These are phyloP conservation scores for Drosophila rubida DNA, from an alignment of 2,888 invertebrate genomes.

Conservation along the genomic window DNA sequence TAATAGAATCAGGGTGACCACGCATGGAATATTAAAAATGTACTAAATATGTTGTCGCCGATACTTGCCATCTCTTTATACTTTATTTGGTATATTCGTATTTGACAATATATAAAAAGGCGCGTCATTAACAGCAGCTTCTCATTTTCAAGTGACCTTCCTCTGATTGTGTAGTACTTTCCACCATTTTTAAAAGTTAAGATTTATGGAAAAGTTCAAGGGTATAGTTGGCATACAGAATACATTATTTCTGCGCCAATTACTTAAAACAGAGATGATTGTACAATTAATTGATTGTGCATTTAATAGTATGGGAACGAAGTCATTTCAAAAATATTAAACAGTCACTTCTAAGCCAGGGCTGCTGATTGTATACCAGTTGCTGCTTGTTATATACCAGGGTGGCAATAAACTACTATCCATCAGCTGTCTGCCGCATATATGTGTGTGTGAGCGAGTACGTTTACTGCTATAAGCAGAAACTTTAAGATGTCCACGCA, in stretches of 20 bases:
- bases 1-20: background rate
- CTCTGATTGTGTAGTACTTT: no score
- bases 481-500: constrained; percentile 66
- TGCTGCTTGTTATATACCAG: background rate
- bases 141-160: no score
- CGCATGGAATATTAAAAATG: background rate
- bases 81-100: background rate
- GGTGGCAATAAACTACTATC: background rate
- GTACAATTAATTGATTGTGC: no score
- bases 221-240: no score
- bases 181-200: no score
- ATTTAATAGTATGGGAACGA: no score
- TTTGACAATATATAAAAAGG: background rate
- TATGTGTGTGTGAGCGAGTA: background rate
- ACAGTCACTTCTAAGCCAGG: background rate
- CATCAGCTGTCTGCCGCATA: background rate
- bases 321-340: background rate
- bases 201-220: no score
- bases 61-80: background rate
- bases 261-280: no score
- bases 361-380: background rate
- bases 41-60: background rate
- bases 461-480: constrained; percentile 6
- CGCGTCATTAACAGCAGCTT: background rate
- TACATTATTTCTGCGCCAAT: no score